Base-by-base conservation (phyloP, 2,888 invertebrate species). In the Acanthococcus lagerstroemiae region DNA sequence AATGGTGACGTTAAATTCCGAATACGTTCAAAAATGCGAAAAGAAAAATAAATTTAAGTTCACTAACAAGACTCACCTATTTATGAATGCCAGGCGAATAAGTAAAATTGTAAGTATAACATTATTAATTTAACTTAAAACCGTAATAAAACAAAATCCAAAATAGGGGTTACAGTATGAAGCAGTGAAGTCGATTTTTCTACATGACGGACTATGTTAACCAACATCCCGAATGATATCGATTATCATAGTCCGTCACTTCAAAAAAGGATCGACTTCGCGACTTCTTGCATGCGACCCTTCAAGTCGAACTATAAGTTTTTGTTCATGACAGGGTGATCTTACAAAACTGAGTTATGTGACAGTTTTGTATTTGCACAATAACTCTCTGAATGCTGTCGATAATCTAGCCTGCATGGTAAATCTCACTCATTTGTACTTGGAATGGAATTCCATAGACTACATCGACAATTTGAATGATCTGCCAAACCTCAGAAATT, bases 371-470 rank as follows among this genome's bases (percentile, higher is more conserved):
- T 66, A 66, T 30, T 22, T 57, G 19, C 66, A 66, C 50, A 66
- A 66, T 25, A 66, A 66, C 21, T 21, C 12, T 19, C 37, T 66
- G 9, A 26, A 48, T 17, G 22, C 44, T 26, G 26, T 60, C 3
- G 46, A 12, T 4, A 30, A 61, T 9, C 2, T 61, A 45, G 54
- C 22, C 4, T 19, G 25, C 3, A 24, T 67, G 22, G 26, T 44
- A 27, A 58, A 58, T 45, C 45, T 67, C 1, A 67, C 67, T 44
- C 67, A 67, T 60, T 52, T 61, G n/a, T 67, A 67, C 22, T 44
- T 67, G 19, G 60, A 67, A 26, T 50, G 67, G 60, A 67, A 67
- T 19, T 54, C 45, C 52, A 37, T 67, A 5, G 45, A 22, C 25
- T 21, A 22, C 25, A 50, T 19, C 3, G 19, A 25, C 17, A 54